Conservation (phyloP, 2,888 invertebrate species). For the Spisula solida region DNA sequence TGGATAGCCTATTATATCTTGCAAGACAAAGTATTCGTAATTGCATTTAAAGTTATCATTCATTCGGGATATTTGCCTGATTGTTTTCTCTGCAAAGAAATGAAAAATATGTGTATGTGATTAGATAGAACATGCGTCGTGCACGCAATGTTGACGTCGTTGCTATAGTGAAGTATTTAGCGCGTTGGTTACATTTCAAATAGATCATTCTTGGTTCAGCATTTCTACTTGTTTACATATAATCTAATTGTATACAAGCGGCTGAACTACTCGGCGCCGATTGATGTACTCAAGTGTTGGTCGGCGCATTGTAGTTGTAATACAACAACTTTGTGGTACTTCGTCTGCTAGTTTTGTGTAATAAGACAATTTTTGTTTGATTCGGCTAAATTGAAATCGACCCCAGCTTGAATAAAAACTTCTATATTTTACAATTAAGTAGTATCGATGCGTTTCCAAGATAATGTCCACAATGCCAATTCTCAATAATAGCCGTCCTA, state of each 20-base stretch:
- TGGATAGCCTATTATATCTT: too few relatives aligned
- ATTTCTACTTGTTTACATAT: neutral
- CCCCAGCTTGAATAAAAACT: too few relatives aligned
- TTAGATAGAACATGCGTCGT: neutral
- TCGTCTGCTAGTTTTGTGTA: too few relatives aligned
- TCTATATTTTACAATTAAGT: too few relatives aligned
- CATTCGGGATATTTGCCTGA: neutral
- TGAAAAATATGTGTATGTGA: neutral
- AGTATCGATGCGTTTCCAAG: too few relatives aligned
- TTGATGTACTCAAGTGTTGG: neutral
- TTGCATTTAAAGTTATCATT: slow-evolving; percentile 6
- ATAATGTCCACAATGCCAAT: too few relatives aligned
- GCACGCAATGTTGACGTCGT: neutral
- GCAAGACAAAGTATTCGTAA: neutral
- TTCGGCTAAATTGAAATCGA: too few relatives aligned
- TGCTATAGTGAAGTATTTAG: neutral
- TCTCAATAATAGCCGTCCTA: too few relatives aligned
- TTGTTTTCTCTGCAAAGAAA: neutral
- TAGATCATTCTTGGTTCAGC: neutral
- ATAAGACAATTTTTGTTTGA: too few relatives aligned
- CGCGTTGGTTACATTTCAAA: neutral
- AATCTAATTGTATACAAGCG: neutral
- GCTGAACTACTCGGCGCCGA: neutral
- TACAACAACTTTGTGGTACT: neutral
- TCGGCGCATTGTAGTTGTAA: neutral